Percentiles rank a stretch among this genome's conserved stretches.
These are phyloP conservation scores for Strix aluco DNA, from an alignment of 2,113 vertebrate species.

Conservation along the genomic window DNA sequence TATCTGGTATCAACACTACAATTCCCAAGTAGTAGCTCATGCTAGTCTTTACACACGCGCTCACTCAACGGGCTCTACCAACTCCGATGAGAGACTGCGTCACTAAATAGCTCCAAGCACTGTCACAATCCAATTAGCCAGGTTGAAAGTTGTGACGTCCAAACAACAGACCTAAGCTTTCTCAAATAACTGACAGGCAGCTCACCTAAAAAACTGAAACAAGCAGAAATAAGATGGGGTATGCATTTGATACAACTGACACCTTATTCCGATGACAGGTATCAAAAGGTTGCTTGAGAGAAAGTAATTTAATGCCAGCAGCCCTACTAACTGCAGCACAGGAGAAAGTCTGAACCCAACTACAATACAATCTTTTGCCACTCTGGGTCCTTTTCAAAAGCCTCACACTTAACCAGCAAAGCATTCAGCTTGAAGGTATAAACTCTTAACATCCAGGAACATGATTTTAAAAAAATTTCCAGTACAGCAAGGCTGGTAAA, in stretches of 20 bases:
- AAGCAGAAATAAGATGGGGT: not conserved
- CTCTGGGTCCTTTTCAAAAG: not conserved
- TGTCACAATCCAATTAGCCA: not conserved
- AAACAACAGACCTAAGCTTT: not conserved
- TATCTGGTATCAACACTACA: not conserved
- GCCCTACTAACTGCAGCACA: not conserved
- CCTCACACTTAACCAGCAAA: not conserved
- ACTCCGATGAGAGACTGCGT: accelerated
- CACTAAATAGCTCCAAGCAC: not conserved
- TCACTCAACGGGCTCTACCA: not conserved
- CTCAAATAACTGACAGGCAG: not conserved
- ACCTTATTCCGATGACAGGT: not conserved
- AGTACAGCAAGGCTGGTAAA: not conserved
- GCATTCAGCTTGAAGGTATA: not conserved
- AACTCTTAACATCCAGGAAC: not conserved
- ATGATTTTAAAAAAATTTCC: not conserved
- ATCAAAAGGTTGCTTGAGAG: not conserved
- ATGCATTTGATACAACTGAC: not conserved
- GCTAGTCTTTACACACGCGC: not conserved
- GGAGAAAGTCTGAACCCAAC: not conserved
- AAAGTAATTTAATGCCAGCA: not conserved
- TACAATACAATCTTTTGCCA: not conserved
- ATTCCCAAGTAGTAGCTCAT: not conserved
- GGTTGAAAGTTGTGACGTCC: not conserved
- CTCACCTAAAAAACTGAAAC: not conserved